Percentiles rank a stretch among this genome's conserved stretches.
These are phyloP conservation scores for Mormyrus iriodes DNA, from an alignment of 2,113 vertebrate genomes.

Conservation along the genomic window DNA sequence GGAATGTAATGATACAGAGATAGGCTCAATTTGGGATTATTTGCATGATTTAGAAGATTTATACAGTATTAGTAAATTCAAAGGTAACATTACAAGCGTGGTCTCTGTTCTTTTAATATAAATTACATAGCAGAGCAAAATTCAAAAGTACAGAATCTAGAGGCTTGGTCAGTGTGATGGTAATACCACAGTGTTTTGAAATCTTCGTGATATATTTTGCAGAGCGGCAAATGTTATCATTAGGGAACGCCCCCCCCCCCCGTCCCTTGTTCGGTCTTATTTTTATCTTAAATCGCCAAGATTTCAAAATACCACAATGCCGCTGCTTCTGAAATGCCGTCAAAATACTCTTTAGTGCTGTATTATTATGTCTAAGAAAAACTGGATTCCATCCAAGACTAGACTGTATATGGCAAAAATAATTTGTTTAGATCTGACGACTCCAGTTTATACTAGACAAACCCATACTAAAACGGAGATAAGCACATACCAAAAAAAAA, in stretches of 20 bases:
- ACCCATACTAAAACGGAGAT: background rate
- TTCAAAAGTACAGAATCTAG: background rate
- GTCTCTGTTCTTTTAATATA: background rate
- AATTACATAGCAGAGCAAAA: background rate
- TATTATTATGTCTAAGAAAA: background rate
- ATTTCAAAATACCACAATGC: background rate
- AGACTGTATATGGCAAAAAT: background rate
- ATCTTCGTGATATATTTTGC: background rate
- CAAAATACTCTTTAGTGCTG: background rate
- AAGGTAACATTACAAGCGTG: background rate
- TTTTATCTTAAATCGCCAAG: background rate
- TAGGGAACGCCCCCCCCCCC: background rate
- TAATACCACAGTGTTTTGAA: background rate
- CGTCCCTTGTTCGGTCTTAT: background rate
- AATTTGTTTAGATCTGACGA: background rate
- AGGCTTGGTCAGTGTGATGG: background rate
- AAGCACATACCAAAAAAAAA: background rate
- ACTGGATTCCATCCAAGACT: background rate
- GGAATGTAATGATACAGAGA: background rate
- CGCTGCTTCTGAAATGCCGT: background rate
- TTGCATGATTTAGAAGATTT: background rate
- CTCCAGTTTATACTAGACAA: background rate
- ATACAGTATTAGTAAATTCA: background rate
- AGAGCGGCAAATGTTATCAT: too few relatives aligned
- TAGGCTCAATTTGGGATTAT: background rate